phyloP scores from a whole-genome alignment of 2,113 vertebrate genomes.

The Poecilia latipinna region DNA sequence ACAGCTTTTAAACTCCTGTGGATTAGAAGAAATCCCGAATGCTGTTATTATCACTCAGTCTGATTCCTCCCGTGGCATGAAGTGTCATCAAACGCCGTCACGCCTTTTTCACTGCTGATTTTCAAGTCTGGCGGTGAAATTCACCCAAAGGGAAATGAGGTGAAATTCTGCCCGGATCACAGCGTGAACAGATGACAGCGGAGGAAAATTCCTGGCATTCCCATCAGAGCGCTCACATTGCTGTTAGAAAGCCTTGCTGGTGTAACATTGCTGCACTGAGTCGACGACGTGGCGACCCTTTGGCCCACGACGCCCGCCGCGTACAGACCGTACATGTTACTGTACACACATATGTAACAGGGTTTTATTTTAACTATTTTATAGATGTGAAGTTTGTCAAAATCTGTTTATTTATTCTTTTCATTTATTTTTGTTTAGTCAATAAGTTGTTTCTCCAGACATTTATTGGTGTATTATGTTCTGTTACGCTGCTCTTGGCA shows the following conservation, averaged over 20 bases:
- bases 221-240: constrained; percentile 31
- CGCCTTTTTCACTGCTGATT: constrained; percentile 22
- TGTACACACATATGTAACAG: constrained; percentile 7
- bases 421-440: too few relatives aligned
- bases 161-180: neutral
- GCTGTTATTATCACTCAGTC: constrained; percentile 10
- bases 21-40: constrained; percentile 11
- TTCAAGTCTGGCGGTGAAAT: constrained; percentile 27
- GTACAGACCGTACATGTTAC: constrained; percentile 29
- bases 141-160: constrained; percentile 31
- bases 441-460: too few relatives aligned
- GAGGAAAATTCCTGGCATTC: constrained; percentile 27
- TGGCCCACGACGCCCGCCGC: constrained; percentile 44
- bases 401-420: too few relatives aligned
- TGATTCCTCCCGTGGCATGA: constrained; percentile 20
- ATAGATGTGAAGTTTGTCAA: too few relatives aligned
- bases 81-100: constrained; percentile 32
- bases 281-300: constrained; percentile 52
- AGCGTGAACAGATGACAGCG: constrained; percentile 27
- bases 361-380: too few relatives aligned
- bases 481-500: too few relatives aligned
- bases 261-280: constrained; percentile 23
- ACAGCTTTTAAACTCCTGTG: constrained; percentile 10
- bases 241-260: constrained; percentile 34
- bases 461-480: too few relatives aligned